Evolutionary conservation across 2,113 vertebrate species (phyloP).

Genomic region (Dromaius novaehollandiae): DNA sequence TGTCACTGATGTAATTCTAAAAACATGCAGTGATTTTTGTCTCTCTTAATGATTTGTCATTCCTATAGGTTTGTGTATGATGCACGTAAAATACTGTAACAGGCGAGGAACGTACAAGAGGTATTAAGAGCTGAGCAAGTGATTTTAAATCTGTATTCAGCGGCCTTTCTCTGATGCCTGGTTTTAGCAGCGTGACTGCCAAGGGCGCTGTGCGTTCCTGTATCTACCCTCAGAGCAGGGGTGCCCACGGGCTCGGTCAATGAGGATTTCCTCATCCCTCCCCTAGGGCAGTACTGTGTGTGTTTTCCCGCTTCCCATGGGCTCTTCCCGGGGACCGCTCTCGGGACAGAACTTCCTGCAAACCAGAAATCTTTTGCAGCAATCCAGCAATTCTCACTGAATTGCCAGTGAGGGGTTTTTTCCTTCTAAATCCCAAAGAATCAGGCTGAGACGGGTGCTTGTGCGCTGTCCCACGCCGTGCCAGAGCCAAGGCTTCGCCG

Average conservation of each 20-base stretch:
- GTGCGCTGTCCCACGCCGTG: rapidly evolving
- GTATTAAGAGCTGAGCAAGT: neutral
- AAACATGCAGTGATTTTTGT: conserved; percentile 24
- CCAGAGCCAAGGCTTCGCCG: neutral
- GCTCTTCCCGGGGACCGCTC: neutral
- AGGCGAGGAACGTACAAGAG: neutral
- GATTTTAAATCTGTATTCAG: neutral
- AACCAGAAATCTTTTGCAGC: neutral
- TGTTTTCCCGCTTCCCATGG: neutral
- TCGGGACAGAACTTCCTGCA: neutral
- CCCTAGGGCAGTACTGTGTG: neutral
- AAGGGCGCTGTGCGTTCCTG: rapidly evolving
- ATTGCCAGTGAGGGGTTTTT: neutral
- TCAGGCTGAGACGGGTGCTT: too few relatives aligned
- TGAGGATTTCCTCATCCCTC: neutral
- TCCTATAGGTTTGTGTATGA: conserved; percentile 4
- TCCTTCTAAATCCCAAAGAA: neutral
- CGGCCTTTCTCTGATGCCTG: neutral
- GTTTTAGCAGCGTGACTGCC: rapidly evolving
- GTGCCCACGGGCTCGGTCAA: rapidly evolving
- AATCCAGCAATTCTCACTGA: neutral
- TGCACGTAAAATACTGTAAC: neutral
- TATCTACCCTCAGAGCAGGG: neutral
- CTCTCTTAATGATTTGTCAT: conserved; percentile 63
- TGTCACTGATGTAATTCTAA: conserved; percentile 77